Percentiles rank a stretch among this genome's conserved stretches.
Conservation (phyloP, 2,113 vertebrate genomes). For the Sigmodon hispidus region DNA sequence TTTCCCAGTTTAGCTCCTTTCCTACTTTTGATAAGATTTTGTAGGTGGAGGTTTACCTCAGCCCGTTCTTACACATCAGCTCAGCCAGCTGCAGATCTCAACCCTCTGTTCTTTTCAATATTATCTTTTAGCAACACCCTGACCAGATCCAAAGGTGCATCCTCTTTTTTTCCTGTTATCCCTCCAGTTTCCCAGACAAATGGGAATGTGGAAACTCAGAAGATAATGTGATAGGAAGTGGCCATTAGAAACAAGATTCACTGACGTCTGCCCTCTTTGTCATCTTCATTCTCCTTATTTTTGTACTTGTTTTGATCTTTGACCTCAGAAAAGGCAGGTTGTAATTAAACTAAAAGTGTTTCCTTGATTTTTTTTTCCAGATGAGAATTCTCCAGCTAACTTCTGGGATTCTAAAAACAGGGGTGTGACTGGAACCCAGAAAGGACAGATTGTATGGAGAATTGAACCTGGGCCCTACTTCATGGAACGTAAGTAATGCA, state of each 20-base stretch:
- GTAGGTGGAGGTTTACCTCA: background rate
- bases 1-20: background rate
- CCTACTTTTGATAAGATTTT: background rate
- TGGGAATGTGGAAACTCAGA: background rate
- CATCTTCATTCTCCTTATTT: background rate
- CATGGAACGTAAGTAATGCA: constrained; percentile 94
- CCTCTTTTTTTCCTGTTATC: background rate
- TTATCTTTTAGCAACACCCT: background rate
- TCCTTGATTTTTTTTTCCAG: constrained; percentile 83
- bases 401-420: constrained; percentile 99
- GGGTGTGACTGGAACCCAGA: constrained; percentile 97
- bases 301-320: constrained; percentile 9
- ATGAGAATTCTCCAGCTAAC: constrained; percentile 98
- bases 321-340: constrained; percentile 1
- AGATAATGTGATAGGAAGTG: background rate
- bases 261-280: background rate
- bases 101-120: background rate
- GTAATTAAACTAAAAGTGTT: constrained; percentile 45
- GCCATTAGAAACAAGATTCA: background rate
- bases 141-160: background rate
- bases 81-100: background rate
- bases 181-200: background rate
- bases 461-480: constrained; percentile 98
- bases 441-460: constrained; percentile 98
- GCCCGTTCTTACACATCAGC: background rate